phyloP scores from a whole-genome alignment of 1,140 invertebrate species.

The Ctenoplectra terminalis region DNA sequence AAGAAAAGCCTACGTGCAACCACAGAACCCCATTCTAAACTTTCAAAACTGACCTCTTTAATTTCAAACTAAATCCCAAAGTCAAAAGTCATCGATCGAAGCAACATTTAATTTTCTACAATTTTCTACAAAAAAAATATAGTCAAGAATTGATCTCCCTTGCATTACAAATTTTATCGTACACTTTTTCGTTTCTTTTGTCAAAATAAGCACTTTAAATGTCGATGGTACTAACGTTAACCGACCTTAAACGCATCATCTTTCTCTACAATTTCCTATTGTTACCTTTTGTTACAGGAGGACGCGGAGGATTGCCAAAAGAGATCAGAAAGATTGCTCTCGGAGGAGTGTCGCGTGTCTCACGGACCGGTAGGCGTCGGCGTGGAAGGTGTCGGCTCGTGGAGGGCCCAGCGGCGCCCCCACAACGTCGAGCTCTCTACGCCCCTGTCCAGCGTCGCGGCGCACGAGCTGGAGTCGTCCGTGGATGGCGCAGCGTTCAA shows the following conservation, averaged over 20 bases:
- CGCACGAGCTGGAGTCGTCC: constrained; percentile 61
- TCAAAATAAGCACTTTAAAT: too few species aligned
- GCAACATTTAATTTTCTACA: too few species aligned
- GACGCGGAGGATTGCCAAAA: constrained; percentile 25
- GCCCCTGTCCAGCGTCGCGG: constrained; percentile 62
- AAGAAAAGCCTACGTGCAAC: too few species aligned
- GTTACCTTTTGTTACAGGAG: constrained; percentile 41
- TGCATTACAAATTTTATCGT: too few species aligned
- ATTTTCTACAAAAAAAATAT: too few species aligned
- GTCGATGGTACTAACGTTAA: too few species aligned
- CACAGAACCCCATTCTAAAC: too few species aligned
- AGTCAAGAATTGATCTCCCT: too few species aligned
- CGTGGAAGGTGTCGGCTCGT: constrained; percentile 65
- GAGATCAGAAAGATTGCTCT: constrained; percentile 27
- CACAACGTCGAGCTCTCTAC: constrained; percentile 39
- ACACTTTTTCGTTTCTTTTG: too few species aligned
- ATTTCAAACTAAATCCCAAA: too few species aligned
- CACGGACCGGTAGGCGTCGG: constrained; percentile 57
- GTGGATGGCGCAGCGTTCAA: constrained; percentile 61
- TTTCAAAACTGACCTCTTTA: too few species aligned
- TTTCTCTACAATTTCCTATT: neutral
- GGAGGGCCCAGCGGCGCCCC: constrained; percentile 48
- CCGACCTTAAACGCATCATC: neutral
- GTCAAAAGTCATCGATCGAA: too few species aligned
- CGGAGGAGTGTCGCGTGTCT: constrained; percentile 50